Evolutionary conservation across 1,140 invertebrate genomes (phyloP), one percentile per base, ranked within the genome.

Genomic region (Notospermus geniculatus): DNA sequence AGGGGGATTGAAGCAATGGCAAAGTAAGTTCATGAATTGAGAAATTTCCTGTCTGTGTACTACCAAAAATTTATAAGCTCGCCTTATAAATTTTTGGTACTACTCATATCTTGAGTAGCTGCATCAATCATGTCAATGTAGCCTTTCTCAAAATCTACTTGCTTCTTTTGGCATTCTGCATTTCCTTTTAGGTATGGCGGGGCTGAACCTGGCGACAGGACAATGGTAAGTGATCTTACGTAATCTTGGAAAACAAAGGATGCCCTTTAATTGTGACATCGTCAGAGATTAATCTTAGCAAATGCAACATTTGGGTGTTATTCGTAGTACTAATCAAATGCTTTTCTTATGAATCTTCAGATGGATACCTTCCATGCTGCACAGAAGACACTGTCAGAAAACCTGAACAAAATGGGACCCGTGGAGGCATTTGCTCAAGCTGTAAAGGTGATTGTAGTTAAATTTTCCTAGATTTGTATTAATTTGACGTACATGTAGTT

Each of bases 161-260:
- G 30, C 25, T 7, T 2, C 29, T 28, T n/a, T 45, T 2, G 15
- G 57, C 43, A 19, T 45, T 19, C 39, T 23, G 19, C 36, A 46
- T 11, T 43, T 43, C 28, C 54, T 58, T 29, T 27, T 52, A 89
- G 87, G 69, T 91, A 92, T 74, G 89, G 90, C 15, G 86, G 87
- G 62, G 90, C 90, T 0, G 83, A 85, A 64, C 81, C 85, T 11
- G 90, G 90, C 1, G 88, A 92, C 72, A 84, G 90, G 70, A 91
- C 91, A 36, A 88, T 92, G 88, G 80, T 84, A 69, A 65, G 75
- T 71, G 0, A 43, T 64, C 39, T n/a, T n/a, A n/a, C n/a, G n/a
- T n/a, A n/a, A n/a, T n/a, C n/a, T n/a, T n/a, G n/a, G n/a, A n/a
- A n/a, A n/a, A n/a, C n/a, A n/a, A n/a, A n/a, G n/a, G n/a, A n/a